phyloP scores from a whole-genome alignment of 2,797 vertebrate species.

The Notamacropus eugenii region DNA sequence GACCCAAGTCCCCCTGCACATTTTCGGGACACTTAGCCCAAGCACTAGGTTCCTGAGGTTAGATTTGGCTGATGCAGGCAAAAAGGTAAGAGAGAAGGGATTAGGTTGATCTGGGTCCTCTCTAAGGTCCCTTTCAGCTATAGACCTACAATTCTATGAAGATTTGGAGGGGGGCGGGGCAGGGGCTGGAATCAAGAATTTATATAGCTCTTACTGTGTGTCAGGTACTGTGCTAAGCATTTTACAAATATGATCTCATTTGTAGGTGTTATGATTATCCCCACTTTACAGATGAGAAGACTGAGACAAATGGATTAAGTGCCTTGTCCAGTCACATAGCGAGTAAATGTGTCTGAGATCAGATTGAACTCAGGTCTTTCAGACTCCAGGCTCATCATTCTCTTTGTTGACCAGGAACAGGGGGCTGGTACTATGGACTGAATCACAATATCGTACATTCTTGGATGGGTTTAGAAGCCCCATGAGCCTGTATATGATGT shows the following conservation, averaged over 20 bases:
- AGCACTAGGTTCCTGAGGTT: background rate
- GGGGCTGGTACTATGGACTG: background rate
- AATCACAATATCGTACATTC: background rate
- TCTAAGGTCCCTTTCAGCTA: background rate
- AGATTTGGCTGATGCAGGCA: background rate
- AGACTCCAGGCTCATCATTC: background rate
- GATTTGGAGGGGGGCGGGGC: background rate
- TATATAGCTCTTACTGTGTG: background rate
- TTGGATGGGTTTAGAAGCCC: background rate
- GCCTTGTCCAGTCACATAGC: background rate
- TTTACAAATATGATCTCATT: background rate
- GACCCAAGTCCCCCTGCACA: background rate
- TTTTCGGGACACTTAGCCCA: background rate
- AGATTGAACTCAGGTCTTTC: background rate
- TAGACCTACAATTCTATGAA: background rate
- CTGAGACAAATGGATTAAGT: background rate
- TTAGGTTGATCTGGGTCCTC: background rate
- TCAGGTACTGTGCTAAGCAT: too few relatives aligned
- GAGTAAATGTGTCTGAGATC: background rate
- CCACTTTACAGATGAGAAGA: background rate
- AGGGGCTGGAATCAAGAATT: background rate
- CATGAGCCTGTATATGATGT: background rate
- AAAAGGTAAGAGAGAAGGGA: background rate
- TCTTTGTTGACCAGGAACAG: background rate
- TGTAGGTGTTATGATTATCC: background rate